Evolutionary conservation across 2,888 invertebrate genomes (phyloP).

Genomic region (Drosophila cracens): DNA sequence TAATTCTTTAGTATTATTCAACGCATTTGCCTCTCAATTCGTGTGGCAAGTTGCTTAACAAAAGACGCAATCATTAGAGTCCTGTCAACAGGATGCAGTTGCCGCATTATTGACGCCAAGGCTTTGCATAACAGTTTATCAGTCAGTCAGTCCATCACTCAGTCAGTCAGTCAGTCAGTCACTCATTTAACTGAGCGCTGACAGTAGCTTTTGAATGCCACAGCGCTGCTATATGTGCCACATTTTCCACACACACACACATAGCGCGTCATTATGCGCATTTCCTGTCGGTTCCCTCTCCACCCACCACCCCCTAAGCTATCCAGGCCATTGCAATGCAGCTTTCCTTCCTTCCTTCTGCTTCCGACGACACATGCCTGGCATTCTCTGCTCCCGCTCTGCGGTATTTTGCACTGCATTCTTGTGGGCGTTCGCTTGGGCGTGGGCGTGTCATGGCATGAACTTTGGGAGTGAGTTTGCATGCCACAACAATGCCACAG

Average conservation of each 20-base stretch:
- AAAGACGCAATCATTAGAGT: conserved; percentile 42
- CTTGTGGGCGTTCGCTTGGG: conserved; percentile 41
- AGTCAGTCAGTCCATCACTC: conserved; percentile 17
- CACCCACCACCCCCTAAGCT: background rate
- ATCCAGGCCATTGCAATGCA: conserved; percentile 21
- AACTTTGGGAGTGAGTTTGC: conserved; percentile 16
- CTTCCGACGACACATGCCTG: conserved; percentile 58
- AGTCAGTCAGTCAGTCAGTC: conserved; percentile 37
- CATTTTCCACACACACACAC: conserved; percentile 53
- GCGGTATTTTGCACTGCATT: conserved; percentile 43
- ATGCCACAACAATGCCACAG: conserved; percentile 62
- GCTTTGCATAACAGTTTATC: conserved; percentile 10
- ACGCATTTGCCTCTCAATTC: conserved; percentile 2
- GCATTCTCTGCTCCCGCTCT: conserved; percentile 32
- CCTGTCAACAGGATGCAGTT: conserved; percentile 28
- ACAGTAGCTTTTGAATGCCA: conserved; percentile 38
- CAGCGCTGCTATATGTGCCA: conserved; percentile 57
- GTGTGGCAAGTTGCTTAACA: conserved; percentile 24
- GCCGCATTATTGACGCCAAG: conserved; percentile 40
- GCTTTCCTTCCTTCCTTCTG: conserved; percentile 49
- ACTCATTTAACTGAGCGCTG: conserved; percentile 34
- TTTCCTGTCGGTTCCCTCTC: conserved; percentile 40
- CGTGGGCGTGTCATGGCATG: background rate
- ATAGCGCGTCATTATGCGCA: conserved; percentile 74
- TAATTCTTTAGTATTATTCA: conserved; percentile 17